These are phyloP conservation scores for Squalus acanthias DNA, from an alignment of 2,797 vertebrate species.

Conservation along the genomic window DNA sequence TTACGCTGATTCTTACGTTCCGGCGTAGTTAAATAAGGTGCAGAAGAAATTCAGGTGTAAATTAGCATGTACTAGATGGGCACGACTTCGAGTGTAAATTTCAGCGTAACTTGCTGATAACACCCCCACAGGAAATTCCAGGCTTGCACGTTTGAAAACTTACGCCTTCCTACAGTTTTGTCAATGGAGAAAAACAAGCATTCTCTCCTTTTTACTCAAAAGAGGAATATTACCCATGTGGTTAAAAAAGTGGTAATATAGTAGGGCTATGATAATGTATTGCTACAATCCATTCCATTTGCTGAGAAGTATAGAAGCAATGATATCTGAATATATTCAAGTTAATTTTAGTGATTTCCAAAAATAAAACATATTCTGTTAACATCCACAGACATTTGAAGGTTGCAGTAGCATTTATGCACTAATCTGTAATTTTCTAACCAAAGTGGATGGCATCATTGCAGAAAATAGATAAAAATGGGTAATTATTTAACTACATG, in stretches of 20 bases:
- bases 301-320: background rate
- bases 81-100: too few species aligned
- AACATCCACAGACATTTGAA: background rate
- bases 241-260: background rate
- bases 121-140: too few species aligned
- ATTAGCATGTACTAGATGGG: too few species aligned
- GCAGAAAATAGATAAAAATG: constrained; percentile 15
- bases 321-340: background rate
- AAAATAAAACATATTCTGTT: background rate
- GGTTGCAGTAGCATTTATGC: background rate
- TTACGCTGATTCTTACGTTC: background rate
- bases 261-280: background rate
- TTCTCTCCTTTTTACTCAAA: background rate
- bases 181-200: background rate
- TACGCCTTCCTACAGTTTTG: background rate
- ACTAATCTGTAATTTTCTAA: constrained; percentile 11
- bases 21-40: background rate
- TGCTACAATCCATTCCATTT: background rate
- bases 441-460: constrained; percentile 11
- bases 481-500: background rate
- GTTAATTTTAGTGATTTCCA: constrained; percentile 5
- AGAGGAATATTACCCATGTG: background rate
- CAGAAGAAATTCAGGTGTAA: too few species aligned
- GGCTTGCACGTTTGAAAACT: background rate
- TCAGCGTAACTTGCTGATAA: background rate